Percentiles rank a stretch among this genome's conserved stretches.
These are phyloP conservation scores for Burhinus oedicnemus DNA, from an alignment of 2,113 vertebrate genomes.

Conservation along the genomic window DNA sequence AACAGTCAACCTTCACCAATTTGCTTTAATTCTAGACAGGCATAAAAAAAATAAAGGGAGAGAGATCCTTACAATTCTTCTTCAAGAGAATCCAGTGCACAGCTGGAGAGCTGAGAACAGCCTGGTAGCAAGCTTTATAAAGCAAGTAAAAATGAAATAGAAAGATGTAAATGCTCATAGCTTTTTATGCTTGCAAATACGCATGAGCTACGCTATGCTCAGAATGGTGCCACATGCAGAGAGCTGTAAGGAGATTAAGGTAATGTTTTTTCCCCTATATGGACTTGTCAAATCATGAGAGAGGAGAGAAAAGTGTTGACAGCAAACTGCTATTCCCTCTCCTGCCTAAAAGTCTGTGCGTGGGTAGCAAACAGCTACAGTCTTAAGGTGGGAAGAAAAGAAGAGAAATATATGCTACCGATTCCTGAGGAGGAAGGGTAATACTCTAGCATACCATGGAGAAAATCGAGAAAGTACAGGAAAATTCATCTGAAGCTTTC, in stretches of 20 bases:
- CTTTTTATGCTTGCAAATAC: neutral
- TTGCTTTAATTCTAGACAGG: neutral
- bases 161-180: neutral
- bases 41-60: neutral
- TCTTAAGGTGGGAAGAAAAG: neutral
- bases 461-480: neutral
- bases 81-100: neutral
- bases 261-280: neutral
- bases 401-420: neutral
- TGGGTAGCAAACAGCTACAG: neutral
- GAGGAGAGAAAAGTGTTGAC: neutral
- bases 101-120: neutral
- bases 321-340: neutral
- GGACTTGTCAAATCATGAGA: neutral
- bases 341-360: neutral
- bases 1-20: conserved; percentile 1
- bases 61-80: neutral
- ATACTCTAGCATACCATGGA: neutral
- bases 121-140: neutral
- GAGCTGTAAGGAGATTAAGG: neutral
- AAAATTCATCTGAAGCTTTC: neutral
- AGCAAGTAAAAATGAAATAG: neutral
- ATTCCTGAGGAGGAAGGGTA: neutral
- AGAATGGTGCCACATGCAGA: neutral
- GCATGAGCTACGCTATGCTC: neutral